These are phyloP conservation scores for Aphaenogaster ashmeadi DNA, from an alignment of 1,140 invertebrate species.

Conservation along the genomic window DNA sequence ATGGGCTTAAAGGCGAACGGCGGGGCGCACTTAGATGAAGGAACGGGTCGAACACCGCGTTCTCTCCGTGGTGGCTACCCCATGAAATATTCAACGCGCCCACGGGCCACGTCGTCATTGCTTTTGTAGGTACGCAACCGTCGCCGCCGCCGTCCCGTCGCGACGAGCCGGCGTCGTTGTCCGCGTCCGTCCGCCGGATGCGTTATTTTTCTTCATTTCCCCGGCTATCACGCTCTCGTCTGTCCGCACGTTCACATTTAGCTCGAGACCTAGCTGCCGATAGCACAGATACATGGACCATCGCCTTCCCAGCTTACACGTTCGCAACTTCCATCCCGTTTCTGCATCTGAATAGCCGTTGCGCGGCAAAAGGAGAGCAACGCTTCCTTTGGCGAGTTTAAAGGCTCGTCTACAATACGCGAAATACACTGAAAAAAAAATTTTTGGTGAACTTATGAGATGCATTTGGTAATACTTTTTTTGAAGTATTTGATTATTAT, in stretches of 20 bases:
- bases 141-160: slow-evolving; percentile 32
- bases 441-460: too few species aligned
- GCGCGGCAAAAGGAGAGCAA: background rate
- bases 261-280: slow-evolving; percentile 25
- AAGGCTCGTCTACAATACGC: too few species aligned
- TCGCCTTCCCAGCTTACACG: background rate
- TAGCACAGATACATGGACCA: background rate
- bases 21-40: slow-evolving; percentile 16
- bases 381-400: background rate
- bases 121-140: slow-evolving; percentile 68
- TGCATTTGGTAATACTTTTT: too few species aligned
- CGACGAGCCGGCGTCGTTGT: slow-evolving; percentile 62
- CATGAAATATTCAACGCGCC: slow-evolving; percentile 83
- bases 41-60: slow-evolving; percentile 62
- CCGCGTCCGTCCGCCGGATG: slow-evolving; percentile 76
- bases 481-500: too few species aligned
- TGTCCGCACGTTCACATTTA: slow-evolving; percentile 2
- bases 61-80: slow-evolving; percentile 77
- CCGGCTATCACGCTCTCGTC: slow-evolving; percentile 4
- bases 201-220: slow-evolving; percentile 80
- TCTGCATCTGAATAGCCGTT: background rate
- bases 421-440: too few species aligned
- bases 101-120: slow-evolving; percentile 76
- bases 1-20: slow-evolving; percentile 29
- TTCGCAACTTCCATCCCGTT: slow-evolving; percentile 1